These are phyloP conservation scores for Fulica atra DNA, from an alignment of 2,113 vertebrate genomes.

Conservation along the genomic window DNA sequence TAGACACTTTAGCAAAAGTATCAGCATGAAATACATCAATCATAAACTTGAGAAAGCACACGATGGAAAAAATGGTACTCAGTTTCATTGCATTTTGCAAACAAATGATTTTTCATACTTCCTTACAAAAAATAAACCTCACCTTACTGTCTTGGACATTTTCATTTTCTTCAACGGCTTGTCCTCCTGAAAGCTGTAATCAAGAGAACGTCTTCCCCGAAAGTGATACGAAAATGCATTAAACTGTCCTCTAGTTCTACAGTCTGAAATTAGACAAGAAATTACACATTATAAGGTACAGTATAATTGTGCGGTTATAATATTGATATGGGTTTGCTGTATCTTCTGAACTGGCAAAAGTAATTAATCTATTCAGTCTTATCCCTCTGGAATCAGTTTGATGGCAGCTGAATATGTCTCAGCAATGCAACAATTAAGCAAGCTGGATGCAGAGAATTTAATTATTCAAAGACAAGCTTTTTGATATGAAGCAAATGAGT, in stretches of 20 bases:
- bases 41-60: neutral
- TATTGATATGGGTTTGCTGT: neutral
- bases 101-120: neutral
- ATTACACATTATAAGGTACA: neutral
- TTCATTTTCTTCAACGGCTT: slow-evolving; percentile 49
- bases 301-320: neutral
- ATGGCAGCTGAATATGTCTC: neutral
- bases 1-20: neutral
- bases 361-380: neutral
- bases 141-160: slow-evolving; percentile 60
- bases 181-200: slow-evolving; percentile 88
- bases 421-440: neutral
- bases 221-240: slow-evolving; percentile 94
- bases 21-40: neutral
- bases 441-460: neutral
- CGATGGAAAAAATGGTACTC: neutral
- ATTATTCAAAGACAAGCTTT: neutral
- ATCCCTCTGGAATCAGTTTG: neutral
- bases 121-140: neutral
- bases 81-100: neutral
- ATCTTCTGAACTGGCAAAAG: neutral
- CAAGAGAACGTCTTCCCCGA: slow-evolving; percentile 88
- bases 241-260: slow-evolving; percentile 95
- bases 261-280: slow-evolving; percentile 79
- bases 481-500: neutral